Evolutionary conservation across 2,888 invertebrate species (phyloP).

Genomic region (Erannis defoliaria): DNA sequence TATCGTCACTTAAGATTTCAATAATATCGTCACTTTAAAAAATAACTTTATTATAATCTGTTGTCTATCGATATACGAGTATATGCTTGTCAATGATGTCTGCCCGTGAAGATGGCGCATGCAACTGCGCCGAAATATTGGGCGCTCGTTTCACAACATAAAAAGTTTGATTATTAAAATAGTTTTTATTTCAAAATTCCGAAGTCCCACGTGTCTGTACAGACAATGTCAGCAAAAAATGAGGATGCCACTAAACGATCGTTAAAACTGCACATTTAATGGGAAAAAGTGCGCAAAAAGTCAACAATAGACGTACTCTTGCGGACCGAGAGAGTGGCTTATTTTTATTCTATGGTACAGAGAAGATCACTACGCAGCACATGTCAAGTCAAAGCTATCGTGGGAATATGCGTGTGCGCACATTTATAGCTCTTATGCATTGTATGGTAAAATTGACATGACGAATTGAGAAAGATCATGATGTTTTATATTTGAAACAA

Average conservation of each 20-base stretch:
- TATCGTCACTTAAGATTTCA: no score
- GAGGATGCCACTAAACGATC: constrained; percentile 35
- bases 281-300: constrained; percentile 34
- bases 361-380: constrained; percentile 42
- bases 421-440: constrained; percentile 16
- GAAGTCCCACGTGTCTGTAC: constrained; percentile 12
- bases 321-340: constrained; percentile 3
- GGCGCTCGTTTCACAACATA: no score
- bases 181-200: background rate
- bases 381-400: constrained; percentile 60
- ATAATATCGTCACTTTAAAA: no score
- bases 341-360: constrained; percentile 6
- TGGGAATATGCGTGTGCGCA: constrained; percentile 52
- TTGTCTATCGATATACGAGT: no score
- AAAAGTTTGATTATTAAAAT: no score
- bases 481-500: background rate
- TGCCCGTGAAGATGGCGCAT: no score
- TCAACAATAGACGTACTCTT: constrained; percentile 39
- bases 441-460: constrained; percentile 10
- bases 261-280: constrained; percentile 38
- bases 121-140: no score
- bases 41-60: no score
- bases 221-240: constrained; percentile 38
- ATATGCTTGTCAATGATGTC: no score
- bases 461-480: background rate